A percentile compares a stretch with the other conserved stretches of the same genome.
Conservation (phyloP, 2,113 vertebrate species). For the Brienomyrus brachyistius region DNA sequence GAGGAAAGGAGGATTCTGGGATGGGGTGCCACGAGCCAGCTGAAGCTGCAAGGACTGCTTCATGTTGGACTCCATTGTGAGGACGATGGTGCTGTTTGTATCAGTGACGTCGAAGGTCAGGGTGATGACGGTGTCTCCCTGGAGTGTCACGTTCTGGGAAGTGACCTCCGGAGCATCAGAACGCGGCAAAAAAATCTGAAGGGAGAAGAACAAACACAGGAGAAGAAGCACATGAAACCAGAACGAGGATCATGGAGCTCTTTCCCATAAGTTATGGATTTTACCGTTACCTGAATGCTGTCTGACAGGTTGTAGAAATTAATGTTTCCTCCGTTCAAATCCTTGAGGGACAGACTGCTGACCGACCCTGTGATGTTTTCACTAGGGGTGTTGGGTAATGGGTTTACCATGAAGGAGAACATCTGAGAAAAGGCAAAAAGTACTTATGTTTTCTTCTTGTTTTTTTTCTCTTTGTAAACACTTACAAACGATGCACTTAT, state of each 20-base stretch:
- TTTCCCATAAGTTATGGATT: neutral
- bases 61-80: constrained; percentile 36
- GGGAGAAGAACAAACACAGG: constrained; percentile 22
- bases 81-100: constrained; percentile 40
- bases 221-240: neutral
- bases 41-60: constrained; percentile 42
- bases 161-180: neutral
- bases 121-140: constrained; percentile 20
- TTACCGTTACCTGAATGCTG: constrained; percentile 54
- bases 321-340: constrained; percentile 11
- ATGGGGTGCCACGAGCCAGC: constrained; percentile 26
- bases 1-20: constrained; percentile 20
- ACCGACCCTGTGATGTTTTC: constrained; percentile 51
- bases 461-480: neutral
- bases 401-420: constrained; percentile 49
- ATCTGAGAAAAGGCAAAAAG: constrained; percentile 42
- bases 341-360: constrained; percentile 44
- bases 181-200: constrained; percentile 54
- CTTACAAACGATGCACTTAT: neutral
- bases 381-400: constrained; percentile 33
- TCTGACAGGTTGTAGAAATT: constrained; percentile 44
- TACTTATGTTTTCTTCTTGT: too few species aligned
- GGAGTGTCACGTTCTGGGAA: constrained; percentile 18
- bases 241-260: neutral
- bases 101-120: constrained; percentile 49